Conservation (phyloP, 2,888 invertebrate species). For the Pollenia amentaria region DNA sequence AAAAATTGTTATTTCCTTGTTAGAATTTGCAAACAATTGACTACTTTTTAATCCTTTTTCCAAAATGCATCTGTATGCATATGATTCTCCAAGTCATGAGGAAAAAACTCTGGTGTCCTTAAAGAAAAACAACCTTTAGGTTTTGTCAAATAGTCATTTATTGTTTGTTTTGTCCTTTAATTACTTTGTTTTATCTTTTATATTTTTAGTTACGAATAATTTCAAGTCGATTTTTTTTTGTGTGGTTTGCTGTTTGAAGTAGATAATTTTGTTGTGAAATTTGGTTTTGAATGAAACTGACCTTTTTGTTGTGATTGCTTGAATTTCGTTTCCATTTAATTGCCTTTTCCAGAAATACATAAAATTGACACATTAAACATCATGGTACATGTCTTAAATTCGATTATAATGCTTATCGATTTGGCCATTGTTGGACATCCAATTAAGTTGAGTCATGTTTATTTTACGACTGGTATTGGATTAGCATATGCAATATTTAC, state of each 20-base stretch:
- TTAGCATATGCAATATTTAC: slow-evolving; percentile 89
- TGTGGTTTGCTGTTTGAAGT: neutral
- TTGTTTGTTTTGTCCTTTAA: slow-evolving; percentile 3
- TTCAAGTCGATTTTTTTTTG: neutral
- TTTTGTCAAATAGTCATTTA: slow-evolving; percentile 10
- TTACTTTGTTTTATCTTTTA: slow-evolving; percentile 17
- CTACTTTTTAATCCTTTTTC: slow-evolving; percentile 41
- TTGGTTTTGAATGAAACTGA: slow-evolving; percentile 23
- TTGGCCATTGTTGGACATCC: slow-evolving; percentile 90
- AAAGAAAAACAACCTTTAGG: slow-evolving; percentile 27
- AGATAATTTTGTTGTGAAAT: slow-evolving; percentile 3
- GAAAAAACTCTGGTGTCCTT: slow-evolving; percentile 30
- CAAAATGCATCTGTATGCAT: slow-evolving; percentile 16
- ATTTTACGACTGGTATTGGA: slow-evolving; percentile 87
- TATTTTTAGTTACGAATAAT: slow-evolving; percentile 20
- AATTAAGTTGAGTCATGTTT: slow-evolving; percentile 86
- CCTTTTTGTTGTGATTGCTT: neutral
- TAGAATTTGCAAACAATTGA: slow-evolving; percentile 28
- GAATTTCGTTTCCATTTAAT: slow-evolving; percentile 23
- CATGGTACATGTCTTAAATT: slow-evolving; percentile 87
- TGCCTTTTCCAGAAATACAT: slow-evolving; percentile 80
- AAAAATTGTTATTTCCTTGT: slow-evolving; percentile 26
- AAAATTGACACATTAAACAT: slow-evolving; percentile 84
- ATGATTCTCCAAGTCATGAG: slow-evolving; percentile 7
- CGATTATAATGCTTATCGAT: slow-evolving; percentile 90